A percentile compares a stretch with the other conserved stretches of the same genome.
phyloP scores from a whole-genome alignment of 2,888 invertebrate genomes.

The Acleris cristana region DNA sequence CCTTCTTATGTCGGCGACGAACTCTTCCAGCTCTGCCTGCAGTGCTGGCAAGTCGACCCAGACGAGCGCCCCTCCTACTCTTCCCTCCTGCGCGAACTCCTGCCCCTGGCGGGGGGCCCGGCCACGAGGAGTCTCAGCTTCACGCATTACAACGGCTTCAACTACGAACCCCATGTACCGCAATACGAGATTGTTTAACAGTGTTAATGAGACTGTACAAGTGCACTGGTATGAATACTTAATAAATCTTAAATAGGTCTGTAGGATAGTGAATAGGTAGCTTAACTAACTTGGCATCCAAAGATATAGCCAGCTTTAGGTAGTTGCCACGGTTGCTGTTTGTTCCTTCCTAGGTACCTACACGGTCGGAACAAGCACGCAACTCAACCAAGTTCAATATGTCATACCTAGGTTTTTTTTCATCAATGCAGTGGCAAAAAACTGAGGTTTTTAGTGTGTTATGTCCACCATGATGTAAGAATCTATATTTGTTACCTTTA shows the following conservation, averaged over 20 bases:
- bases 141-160: slow-evolving; percentile 75
- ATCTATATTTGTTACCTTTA: slow-evolving; percentile 26
- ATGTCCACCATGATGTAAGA: slow-evolving; percentile 16
- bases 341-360: too few relatives aligned
- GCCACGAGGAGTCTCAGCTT: slow-evolving; percentile 71
- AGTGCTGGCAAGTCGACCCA: slow-evolving; percentile 93
- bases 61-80: slow-evolving; percentile 90
- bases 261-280: slow-evolving; percentile 22
- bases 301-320: slow-evolving; percentile 16
- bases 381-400: too few relatives aligned
- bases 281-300: slow-evolving; percentile 27
- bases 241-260: slow-evolving; percentile 17
- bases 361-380: too few relatives aligned
- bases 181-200: slow-evolving; percentile 67
- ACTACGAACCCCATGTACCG: slow-evolving; percentile 73
- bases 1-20: slow-evolving; percentile 90
- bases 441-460: slow-evolving; percentile 2
- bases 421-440: neutral
- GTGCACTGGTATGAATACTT: neutral
- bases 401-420: neutral
- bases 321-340: too few relatives aligned
- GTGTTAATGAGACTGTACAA: neutral
- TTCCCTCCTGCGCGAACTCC: slow-evolving; percentile 80
- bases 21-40: slow-evolving; percentile 91
- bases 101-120: slow-evolving; percentile 63